Evolutionary conservation across 2,888 invertebrate species (phyloP), one percentile per base, ranked within the genome.

Genomic region (Rhamnusium bicolor): DNA sequence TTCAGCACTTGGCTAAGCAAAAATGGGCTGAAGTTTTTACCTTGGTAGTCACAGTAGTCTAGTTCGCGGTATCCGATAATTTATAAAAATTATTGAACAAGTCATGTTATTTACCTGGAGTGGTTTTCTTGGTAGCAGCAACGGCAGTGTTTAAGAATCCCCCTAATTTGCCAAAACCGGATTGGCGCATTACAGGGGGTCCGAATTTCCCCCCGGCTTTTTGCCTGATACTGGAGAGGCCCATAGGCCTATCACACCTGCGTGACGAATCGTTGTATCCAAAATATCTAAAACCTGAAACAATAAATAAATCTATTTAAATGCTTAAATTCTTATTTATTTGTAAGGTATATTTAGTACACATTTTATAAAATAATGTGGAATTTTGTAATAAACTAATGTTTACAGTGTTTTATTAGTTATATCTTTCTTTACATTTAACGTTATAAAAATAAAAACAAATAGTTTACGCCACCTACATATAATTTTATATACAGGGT

Each of bases 71-170:
- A n/a, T n/a, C n/a, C n/a, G n/a, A n/a, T n/a, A n/a, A n/a, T n/a
- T n/a, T n/a, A n/a, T n/a, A n/a, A n/a, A n/a, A n/a, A n/a, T n/a
- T n/a, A n/a, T n/a, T n/a, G n/a, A n/a, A n/a, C n/a, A n/a, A n/a
- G n/a, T n/a, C n/a, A n/a, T n/a, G n/a, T n/a, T 19, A 19, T 29
- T 24, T 66, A 66, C 65, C 65, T 49, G 53, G 21, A n/a, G 80
- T 76, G 63, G 73, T 72, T 27, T 83, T 78, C 75, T 85, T 85
- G 56, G 84, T 82, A 53, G 84, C 83, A 69, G 83, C 81, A 32
- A 86, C 86, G 61, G 86, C 86, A 60, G 83, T 85, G 78, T 86
- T 86, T 75, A 86, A 85, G 75, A 86, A 80, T 56, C 85, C 85
- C 46, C 86, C 85, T 60, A 86, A 81, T 75, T 86, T 86, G 21